Evolutionary conservation across 1,140 invertebrate genomes (phyloP).

Genomic region (Spodoptera frugiperda): DNA sequence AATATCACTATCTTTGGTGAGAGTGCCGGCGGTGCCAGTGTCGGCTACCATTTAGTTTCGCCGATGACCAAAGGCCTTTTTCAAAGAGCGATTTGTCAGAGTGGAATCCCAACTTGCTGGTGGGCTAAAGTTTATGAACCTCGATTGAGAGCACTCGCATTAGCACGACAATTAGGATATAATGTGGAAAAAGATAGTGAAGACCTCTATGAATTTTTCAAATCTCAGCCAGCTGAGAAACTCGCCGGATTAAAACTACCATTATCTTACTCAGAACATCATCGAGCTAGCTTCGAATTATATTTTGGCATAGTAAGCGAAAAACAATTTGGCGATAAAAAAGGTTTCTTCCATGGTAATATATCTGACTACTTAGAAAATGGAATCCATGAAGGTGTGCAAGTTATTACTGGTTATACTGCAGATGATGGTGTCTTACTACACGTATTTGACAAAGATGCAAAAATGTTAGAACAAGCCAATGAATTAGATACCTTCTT

Average conservation of each 20-base stretch:
- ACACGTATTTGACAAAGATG: neutral
- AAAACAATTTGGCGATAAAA: constrained; percentile 69
- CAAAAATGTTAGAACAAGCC: constrained; percentile 1
- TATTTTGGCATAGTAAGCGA: constrained; percentile 76
- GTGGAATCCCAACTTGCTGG: constrained; percentile 86
- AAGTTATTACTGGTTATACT: constrained; percentile 69
- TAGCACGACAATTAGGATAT: constrained; percentile 78
- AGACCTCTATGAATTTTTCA: constrained; percentile 81
- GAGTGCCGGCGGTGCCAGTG: constrained; percentile 87
- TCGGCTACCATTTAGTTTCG: constrained; percentile 84
- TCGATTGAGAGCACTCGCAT: constrained; percentile 71
- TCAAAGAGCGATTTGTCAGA: constrained; percentile 84
- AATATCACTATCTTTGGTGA: constrained; percentile 91
- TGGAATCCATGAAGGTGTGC: constrained; percentile 72
- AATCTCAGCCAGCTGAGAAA: constrained; percentile 51
- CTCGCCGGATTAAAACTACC: constrained; percentile 45
- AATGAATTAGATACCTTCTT: constrained; percentile 65
- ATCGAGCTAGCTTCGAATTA: constrained; percentile 69
- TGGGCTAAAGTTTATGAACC: constrained; percentile 73
- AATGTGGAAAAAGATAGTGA: constrained; percentile 71
- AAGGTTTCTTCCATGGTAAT: constrained; percentile 69
- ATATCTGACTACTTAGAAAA: constrained; percentile 65
- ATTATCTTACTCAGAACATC: constrained; percentile 63
- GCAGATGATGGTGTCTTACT: constrained; percentile 39
- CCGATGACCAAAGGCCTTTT: constrained; percentile 88